Evolutionary conservation across 1,140 invertebrate genomes (phyloP), one percentile per base, ranked within the genome.

Genomic region (Orius insidiosus): DNA sequence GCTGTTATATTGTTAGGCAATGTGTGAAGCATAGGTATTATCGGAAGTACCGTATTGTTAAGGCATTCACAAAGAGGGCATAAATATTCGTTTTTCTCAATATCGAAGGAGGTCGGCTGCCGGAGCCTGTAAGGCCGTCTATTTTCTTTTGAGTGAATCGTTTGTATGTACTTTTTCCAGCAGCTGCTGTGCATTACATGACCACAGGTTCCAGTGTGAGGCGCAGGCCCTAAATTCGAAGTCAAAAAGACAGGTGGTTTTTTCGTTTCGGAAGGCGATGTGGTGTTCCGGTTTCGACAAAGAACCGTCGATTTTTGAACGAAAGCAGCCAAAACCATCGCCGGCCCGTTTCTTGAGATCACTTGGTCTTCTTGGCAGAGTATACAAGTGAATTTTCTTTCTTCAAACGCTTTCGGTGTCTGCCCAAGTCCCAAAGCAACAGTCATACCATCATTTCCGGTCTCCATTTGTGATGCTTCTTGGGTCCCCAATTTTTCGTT

Each of bases 131-230:
- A 85, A 0, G 86, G 85, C 34, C 93, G 75, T 36, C 85, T 66
- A 54, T 85, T 77, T 63, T 98, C 93, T 60, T 86, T 85, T 5
- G 75, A 69, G 9, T 85, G 66, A 38, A 96, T 81, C 52, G 78
- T 85, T 49, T 89, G 82, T 58, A 86, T 86, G 61, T 92, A 92
- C 62, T 84, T 85, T 55, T 85, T 72, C 86, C 92, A 98, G 64
- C 95, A 99, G 49, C 74, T 67, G 46, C 80, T 77, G 65, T 99
- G 95, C 87, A 99, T 96, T 2, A 92, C 81, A 63, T 99, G 95
- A 3, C 94, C 92, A 67, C 95, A 98, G 10, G 86, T 90, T 51
- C 84, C 86, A 4, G 85, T 82, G 59, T 94, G 79, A 8, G 87
- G 76, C 11, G 84, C 87, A 15, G 76, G 74, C 10, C 74, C 74